Conservation (phyloP, 2,113 vertebrate species). For the Corythornis vintsioides region DNA sequence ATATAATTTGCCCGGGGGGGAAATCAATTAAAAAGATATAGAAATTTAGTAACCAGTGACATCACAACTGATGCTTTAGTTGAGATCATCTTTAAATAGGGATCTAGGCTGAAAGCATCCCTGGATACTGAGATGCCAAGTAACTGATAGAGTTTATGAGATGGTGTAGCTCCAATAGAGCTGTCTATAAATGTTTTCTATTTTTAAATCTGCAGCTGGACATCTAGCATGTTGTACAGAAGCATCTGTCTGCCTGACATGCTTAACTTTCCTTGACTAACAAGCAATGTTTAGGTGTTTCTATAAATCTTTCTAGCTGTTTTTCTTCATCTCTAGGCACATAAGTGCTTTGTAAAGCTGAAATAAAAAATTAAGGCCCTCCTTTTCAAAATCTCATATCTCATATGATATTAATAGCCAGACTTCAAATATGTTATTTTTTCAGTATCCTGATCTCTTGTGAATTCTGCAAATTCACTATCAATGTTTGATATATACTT, state of each 20-base stretch:
- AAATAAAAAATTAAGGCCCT: background rate
- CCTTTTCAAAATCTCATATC: background rate
- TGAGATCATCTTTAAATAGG: background rate
- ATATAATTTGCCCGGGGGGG: background rate
- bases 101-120: background rate
- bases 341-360: background rate
- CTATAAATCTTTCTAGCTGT: background rate
- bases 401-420: background rate
- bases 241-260: background rate
- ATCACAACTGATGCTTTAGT: background rate
- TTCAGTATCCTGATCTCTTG: background rate
- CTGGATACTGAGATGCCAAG: background rate
- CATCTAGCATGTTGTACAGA: background rate
- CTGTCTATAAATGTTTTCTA: constrained; percentile 11
- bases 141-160: background rate
- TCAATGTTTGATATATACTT: background rate
- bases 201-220: constrained; percentile 6
- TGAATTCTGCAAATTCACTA: background rate
- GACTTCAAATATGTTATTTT: background rate
- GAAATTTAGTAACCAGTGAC: background rate
- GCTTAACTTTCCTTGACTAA: background rate
- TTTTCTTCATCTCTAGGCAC: background rate
- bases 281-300: background rate
- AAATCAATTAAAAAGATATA: background rate
- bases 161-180: background rate